These are phyloP conservation scores for Brachyistius frenatus DNA, from an alignment of 2,113 vertebrate genomes.

Conservation along the genomic window DNA sequence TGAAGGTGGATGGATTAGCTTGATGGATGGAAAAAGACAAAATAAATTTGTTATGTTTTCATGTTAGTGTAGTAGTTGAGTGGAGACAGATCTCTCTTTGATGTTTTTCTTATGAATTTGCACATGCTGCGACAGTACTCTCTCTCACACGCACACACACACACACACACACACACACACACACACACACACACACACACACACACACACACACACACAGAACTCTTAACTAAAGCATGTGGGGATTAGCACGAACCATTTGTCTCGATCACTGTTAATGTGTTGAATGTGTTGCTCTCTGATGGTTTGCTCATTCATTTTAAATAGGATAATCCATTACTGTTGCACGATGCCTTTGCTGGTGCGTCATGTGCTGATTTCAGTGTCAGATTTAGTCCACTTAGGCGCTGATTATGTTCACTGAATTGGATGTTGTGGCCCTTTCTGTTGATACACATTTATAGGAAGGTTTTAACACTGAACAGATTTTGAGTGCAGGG, in stretches of 20 bases:
- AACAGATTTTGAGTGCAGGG: background rate
- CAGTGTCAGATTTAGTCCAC: slow-evolving; percentile 47
- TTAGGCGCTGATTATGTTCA: slow-evolving; percentile 40
- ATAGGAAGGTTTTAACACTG: background rate
- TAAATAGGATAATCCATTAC: slow-evolving; percentile 45
- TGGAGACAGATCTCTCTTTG: slow-evolving; percentile 58
- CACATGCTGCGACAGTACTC: slow-evolving; percentile 32
- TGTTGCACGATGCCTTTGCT: slow-evolving; percentile 33
- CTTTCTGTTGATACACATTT: background rate
- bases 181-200: background rate
- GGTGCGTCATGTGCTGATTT: slow-evolving; percentile 4
- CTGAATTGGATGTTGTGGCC: slow-evolving; percentile 18
- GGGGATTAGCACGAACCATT: slow-evolving; percentile 19
- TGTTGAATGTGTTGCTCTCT: slow-evolving; percentile 27
- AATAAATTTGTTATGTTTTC: slow-evolving; percentile 33
- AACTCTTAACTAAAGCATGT: background rate
- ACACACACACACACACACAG: background rate
- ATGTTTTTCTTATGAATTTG: slow-evolving; percentile 55
- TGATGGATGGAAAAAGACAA: slow-evolving; percentile 27
- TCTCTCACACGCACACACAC: slow-evolving; percentile 3
- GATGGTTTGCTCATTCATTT: slow-evolving; percentile 35
- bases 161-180: background rate
- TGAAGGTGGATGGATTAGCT: slow-evolving; percentile 6
- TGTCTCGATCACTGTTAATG: slow-evolving; percentile 39
- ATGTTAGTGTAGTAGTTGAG: slow-evolving; percentile 10